Base-by-base conservation (phyloP, 37 sponge, comb jelly and placozoan genomes). In the Axinella damicornis region DNA sequence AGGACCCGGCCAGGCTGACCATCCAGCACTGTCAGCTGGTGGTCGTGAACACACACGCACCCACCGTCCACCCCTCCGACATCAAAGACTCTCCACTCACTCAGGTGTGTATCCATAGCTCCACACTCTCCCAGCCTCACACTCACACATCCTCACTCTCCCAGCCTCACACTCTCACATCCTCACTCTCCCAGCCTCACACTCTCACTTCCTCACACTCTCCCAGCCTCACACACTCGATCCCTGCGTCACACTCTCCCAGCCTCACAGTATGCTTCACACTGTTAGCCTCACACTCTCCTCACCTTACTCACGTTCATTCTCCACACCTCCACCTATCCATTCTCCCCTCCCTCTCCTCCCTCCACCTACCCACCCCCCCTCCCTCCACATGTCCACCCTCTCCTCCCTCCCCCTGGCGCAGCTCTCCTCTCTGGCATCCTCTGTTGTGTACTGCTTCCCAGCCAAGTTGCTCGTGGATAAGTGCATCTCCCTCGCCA, bases 21-120 rank as follows among this genome's bases (percentile, higher is more conserved):
- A 93, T 93, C 33, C 64, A 76, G 6, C 76, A 82, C 24, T 89
- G 90, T 60, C 86, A 93, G 62, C 75, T 89, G 76, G 90, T 86
- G n/a, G 9, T 93, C 0, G 72, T 93, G 46, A 89, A 93, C 59
- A 80, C 69, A 19, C 75, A 81, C 77, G 34, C 78, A 16, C 76
- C 76, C 14, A 17, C 18, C 11, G 22, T 37, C 37, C 54, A 35
- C 14, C 74, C 25, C 17, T 31, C 54, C 0, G 70, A 81, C 20
- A 74, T 90, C 25, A 90, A 72, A 53, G 85, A 77, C 78, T 79
- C 80, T 2, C 90, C 90, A 35, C 79, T 84, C 57, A 84, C 74
- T 19, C 78, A 78, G 80, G 80, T 79, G n/a, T n/a, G n/a, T n/a
- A n/a, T 12, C 46, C 21, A 5, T 12, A 36, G 12, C 79, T 78